These are phyloP conservation scores for Sicus ferrugineus DNA, from an alignment of 2,888 invertebrate species.

Conservation along the genomic window DNA sequence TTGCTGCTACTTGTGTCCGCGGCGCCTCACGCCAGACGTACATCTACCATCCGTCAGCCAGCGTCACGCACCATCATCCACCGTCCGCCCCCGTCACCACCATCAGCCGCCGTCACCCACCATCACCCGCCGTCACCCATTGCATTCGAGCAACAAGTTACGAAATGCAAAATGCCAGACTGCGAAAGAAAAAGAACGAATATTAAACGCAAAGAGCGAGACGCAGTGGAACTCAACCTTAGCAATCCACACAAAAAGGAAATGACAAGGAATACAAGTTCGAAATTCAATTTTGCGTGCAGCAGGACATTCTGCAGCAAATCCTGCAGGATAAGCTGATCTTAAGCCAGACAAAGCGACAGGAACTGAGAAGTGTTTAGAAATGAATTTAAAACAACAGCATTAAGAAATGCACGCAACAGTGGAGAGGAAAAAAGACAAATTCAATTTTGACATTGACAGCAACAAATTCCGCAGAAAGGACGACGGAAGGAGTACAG, in stretches of 20 bases:
- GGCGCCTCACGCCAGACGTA: not conserved
- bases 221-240: slow-evolving; percentile 24
- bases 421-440: not conserved
- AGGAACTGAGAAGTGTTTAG: slow-evolving; percentile 13
- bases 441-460: slow-evolving; percentile 19
- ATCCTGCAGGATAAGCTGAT: slow-evolving; percentile 20
- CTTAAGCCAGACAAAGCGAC: slow-evolving; percentile 14
- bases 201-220: slow-evolving; percentile 9
- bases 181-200: slow-evolving; percentile 3
- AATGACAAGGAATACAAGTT: slow-evolving; percentile 39
- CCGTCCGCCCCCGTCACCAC: not conserved
- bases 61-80: not conserved
- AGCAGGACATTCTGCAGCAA: slow-evolving; percentile 27
- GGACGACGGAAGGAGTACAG: too few relatives aligned
- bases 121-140: not conserved
- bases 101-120: not conserved
- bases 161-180: slow-evolving; percentile 3
- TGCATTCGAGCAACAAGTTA: not conserved
- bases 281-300: slow-evolving; percentile 39
- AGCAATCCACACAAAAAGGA: slow-evolving; percentile 30
- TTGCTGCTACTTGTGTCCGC: slow-evolving; percentile 41
- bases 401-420: not conserved
- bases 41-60: not conserved
- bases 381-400: slow-evolving; percentile 28
- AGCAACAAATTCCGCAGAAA: slow-evolving; percentile 7